A percentile compares a stretch with the other conserved stretches of the same genome.
phyloP scores from a whole-genome alignment of 2,797 vertebrate genomes.

The Siniperca undulata region DNA sequence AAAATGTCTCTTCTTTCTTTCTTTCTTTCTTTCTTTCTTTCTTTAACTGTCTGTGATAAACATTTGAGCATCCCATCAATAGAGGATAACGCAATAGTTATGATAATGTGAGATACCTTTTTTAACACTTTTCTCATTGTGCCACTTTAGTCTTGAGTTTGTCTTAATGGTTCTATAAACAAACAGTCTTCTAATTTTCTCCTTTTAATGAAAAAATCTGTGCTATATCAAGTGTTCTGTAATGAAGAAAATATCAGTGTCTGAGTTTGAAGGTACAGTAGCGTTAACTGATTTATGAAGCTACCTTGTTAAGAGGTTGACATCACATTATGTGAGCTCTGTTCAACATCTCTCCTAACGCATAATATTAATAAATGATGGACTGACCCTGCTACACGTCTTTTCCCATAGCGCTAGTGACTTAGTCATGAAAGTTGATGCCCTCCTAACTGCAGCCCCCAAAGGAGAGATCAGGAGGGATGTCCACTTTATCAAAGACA shows the following conservation, averaged over 20 bases:
- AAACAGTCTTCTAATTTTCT: not conserved
- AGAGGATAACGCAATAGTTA: not conserved
- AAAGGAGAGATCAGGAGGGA: conserved; percentile 88
- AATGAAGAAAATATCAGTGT: not conserved
- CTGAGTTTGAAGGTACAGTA: not conserved
- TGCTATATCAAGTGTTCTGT: not conserved
- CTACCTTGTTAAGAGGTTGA: conserved; percentile 39
- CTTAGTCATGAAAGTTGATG: conserved; percentile 95
- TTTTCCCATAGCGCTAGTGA: conserved; percentile 87
- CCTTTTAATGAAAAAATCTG: not conserved
- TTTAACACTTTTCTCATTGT: not conserved
- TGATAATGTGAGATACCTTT: not conserved
- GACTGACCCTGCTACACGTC: conserved; percentile 31
- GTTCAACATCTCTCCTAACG: conserved; percentile 36
- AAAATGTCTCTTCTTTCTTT: not conserved
- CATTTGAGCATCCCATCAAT: not conserved
- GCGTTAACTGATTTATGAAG: conserved; percentile 16
- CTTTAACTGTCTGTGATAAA: not conserved
- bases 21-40: not conserved
- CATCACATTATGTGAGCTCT: conserved; percentile 28
- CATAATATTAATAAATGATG: conserved; percentile 51
- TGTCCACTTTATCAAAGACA: conserved; percentile 87
- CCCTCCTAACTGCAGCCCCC: conserved; percentile 90
- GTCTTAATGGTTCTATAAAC: not conserved
- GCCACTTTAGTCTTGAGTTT: not conserved